Conservation (phyloP, 2,888 invertebrate species). For the Tetragonula carbonaria region DNA sequence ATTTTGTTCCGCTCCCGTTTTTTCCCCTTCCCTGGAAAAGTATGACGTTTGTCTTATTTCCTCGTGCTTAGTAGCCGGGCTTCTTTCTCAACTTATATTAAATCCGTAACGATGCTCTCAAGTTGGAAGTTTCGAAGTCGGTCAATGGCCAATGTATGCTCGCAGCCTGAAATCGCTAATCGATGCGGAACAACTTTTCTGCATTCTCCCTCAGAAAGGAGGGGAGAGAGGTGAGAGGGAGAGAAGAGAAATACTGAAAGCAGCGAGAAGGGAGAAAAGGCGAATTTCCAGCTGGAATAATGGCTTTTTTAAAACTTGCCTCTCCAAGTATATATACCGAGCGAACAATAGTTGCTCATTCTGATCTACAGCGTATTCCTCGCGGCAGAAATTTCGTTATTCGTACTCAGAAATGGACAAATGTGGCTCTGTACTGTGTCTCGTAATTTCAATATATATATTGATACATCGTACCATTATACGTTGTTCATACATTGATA, state of each 20-base stretch:
- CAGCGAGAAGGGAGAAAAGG: not conserved
- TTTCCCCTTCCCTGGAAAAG: constrained; percentile 1
- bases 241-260: not conserved
- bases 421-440: too few species aligned
- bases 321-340: not conserved
- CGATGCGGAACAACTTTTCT: constrained; percentile 41
- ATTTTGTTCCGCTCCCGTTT: constrained; percentile 6
- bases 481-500: too few species aligned
- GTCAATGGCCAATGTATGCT: constrained; percentile 37
- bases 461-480: too few species aligned
- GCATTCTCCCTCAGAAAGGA: not conserved
- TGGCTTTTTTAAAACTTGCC: constrained; percentile 2
- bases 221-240: not conserved
- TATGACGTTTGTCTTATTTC: constrained; percentile 36
- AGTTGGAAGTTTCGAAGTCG: constrained; percentile 40
- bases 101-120: constrained; percentile 47
- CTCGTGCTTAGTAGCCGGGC: constrained; percentile 1
- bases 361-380: not conserved
- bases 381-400: not conserved
- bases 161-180: constrained; percentile 46
- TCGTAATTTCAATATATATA: too few species aligned
- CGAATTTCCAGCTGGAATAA: constrained; percentile 4
- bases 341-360: not conserved
- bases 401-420: not conserved
- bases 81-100: constrained; percentile 55